Conservation (phyloP, 2,797 vertebrate genomes). For the Diceros bicornis region DNA sequence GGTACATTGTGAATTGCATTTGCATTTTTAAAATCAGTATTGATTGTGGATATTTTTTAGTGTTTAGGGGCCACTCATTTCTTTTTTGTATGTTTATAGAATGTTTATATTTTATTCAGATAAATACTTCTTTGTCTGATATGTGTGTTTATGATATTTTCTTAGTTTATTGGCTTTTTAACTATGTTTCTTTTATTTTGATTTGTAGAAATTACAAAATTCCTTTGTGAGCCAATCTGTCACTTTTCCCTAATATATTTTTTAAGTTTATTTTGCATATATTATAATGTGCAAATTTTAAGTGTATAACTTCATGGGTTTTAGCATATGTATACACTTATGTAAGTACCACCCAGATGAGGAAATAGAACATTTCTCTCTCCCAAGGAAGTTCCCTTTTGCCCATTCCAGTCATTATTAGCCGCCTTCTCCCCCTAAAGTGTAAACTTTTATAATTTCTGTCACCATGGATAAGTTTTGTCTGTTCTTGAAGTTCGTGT, state of each 20-base stretch:
- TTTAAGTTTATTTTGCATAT: not conserved
- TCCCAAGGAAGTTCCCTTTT: not conserved
- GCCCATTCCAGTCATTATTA: not conserved
- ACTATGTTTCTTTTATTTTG: not conserved
- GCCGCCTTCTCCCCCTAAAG: not conserved
- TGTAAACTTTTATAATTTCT: not conserved
- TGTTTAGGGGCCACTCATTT: not conserved
- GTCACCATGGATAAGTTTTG: not conserved
- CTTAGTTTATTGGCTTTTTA: not conserved
- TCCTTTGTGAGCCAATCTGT: not conserved
- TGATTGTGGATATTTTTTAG: not conserved
- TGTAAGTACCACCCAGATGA: not conserved
- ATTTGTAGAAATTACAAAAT: not conserved
- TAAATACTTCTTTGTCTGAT: not conserved
- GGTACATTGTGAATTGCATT: slow-evolving; percentile 30
- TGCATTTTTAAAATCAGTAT: slow-evolving; percentile 2
- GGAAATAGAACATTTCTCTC: not conserved
- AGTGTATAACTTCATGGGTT: not conserved
- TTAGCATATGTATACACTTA: not conserved
- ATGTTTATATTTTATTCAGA: slow-evolving; percentile 27
- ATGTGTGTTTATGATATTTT: not conserved
- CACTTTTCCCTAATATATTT: not conserved
- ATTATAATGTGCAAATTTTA: not conserved
- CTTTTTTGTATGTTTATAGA: not conserved
- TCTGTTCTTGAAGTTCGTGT: not conserved